Evolutionary conservation across 2,888 invertebrate species (phyloP).

Genomic region (Actias luna): DNA sequence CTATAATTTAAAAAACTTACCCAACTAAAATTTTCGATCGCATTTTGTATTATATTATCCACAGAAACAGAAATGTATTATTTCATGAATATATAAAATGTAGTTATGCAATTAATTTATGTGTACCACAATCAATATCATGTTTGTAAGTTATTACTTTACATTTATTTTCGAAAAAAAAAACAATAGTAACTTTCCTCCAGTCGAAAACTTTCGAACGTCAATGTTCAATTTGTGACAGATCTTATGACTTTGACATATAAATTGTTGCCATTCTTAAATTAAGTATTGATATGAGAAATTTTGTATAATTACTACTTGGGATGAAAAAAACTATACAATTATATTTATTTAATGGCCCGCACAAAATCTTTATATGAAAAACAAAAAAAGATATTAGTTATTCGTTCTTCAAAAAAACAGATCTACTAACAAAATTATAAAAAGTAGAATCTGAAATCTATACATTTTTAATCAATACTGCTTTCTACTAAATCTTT

Average conservation of each 20-base stretch:
- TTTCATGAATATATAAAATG: not conserved
- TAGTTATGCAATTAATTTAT: not conserved
- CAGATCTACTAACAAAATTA: no score
- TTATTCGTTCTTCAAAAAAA: no score
- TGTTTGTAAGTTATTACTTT: not conserved
- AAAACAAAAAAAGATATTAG: no score
- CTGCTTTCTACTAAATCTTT: not conserved
- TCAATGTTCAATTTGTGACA: not conserved
- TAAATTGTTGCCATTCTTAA: conserved; percentile 9
- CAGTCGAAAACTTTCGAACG: conserved; percentile 3
- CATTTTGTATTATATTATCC: conserved; percentile 31
- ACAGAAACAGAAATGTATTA: not conserved
- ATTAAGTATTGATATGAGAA: not conserved
- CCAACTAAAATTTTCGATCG: conserved; percentile 32
- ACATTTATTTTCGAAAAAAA: not conserved
- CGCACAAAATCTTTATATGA: no score
- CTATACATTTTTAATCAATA: not conserved
- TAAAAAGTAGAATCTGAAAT: not conserved
- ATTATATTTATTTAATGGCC: not conserved
- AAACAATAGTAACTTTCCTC: not conserved
- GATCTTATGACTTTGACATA: conserved; percentile 28
- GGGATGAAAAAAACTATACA: not conserved
- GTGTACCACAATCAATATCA: not conserved
- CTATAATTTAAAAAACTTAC: conserved; percentile 24
- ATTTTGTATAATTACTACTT: not conserved